Base-by-base conservation (phyloP, 2,797 vertebrate genomes). In the Anguilla marmorata region DNA sequence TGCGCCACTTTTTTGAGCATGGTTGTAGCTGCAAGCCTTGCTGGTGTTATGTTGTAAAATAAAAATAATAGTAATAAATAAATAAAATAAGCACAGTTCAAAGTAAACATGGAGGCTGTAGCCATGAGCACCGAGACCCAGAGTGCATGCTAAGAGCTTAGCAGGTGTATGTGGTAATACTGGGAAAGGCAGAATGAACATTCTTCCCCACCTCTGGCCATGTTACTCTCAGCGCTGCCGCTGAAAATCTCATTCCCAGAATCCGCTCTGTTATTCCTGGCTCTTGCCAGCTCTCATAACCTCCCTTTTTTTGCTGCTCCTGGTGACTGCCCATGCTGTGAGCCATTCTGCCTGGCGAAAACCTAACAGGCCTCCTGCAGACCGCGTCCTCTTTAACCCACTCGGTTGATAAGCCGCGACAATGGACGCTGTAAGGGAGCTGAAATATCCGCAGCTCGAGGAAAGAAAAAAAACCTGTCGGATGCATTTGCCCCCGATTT, bases 291-390 rank as follows among this genome's bases (percentile, higher is more conserved):
- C 50, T 86, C 16, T 76, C 50, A 52, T 69, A 86, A 63, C 37
- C 58, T 41, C 60, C 60, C 21, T n/a, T 45, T 45, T 41, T 45
- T 27, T 21, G 45, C 30, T 19, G 24, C 60, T 66, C 63, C 45
- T 76, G 48, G 45, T 14, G 86, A 76, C 41, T 24, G 63, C 30
- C 45, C 41, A 12, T 54, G 89, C 90, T 90, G 85, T 88, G 89
- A 91, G 90, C 90, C 86, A 90, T 87, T 90, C 85, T 87, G 87
- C 85, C 90, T 91, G 91, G 93, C 90, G 91, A 86, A 5, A 84
- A 74, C 45, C 41, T 48, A 12, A 82, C 79, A 48, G 79, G 21
- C 79, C 79, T 82, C 21, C 79, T 8, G 79, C 45, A 82, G 79
- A 82, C 50, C 2, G 79, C 7, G 79, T 50, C 79, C 21, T 82